Conservation (phyloP, 2,888 invertebrate genomes). For the Dicranocentrus wangi region DNA sequence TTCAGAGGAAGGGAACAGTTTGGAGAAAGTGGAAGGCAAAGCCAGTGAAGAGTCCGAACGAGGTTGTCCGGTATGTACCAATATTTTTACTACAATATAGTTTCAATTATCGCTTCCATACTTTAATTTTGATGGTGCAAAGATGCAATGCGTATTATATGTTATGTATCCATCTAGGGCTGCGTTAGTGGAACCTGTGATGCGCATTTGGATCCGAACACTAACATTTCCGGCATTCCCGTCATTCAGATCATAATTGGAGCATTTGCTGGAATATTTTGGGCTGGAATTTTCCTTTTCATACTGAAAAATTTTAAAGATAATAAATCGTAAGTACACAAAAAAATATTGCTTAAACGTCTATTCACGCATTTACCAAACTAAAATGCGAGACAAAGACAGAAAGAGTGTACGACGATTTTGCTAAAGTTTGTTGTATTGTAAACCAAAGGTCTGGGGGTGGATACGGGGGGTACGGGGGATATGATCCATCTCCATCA, state of each 20-base stretch:
- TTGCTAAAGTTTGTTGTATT: too few relatives aligned
- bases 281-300: slow-evolving; percentile 69
- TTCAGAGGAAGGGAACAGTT: slow-evolving; percentile 2
- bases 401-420: too few relatives aligned
- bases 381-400: too few relatives aligned
- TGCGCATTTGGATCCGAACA: slow-evolving; percentile 10
- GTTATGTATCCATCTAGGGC: slow-evolving; percentile 39
- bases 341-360: too few relatives aligned
- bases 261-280: slow-evolving; percentile 63
- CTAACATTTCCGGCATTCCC: slow-evolving; percentile 70
- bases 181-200: slow-evolving; percentile 61
- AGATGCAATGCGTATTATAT: neutral
- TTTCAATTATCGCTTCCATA: too few relatives aligned
- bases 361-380: too few relatives aligned
- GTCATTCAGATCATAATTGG: slow-evolving; percentile 69
- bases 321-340: too few relatives aligned
- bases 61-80: slow-evolving; percentile 59
- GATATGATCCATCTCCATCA: slow-evolving; percentile 56
- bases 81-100: slow-evolving; percentile 1
- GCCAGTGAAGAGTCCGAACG: slow-evolving; percentile 45
- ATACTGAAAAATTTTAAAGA: slow-evolving; percentile 66
- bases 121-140: neutral
- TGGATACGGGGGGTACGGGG: slow-evolving; percentile 1
- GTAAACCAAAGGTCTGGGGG: too few relatives aligned
- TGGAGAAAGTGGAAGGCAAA: slow-evolving; percentile 49